These are phyloP conservation scores for Ornithorhynchus anatinus DNA, from an alignment of 2,113 vertebrate genomes.

Conservation along the genomic window DNA sequence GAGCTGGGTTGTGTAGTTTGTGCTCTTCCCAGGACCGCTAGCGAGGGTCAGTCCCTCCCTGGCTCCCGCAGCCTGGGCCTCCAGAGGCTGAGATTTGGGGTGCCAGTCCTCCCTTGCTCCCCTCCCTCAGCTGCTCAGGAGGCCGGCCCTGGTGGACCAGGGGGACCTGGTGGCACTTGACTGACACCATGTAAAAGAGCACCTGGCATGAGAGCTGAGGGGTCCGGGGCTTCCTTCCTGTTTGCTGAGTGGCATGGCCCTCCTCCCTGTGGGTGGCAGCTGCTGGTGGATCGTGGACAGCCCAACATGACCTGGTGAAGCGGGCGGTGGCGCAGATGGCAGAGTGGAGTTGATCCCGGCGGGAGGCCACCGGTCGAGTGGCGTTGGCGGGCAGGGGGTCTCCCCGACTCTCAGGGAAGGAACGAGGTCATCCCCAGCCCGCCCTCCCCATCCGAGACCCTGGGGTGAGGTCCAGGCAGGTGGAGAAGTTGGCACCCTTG, in stretches of 20 bases:
- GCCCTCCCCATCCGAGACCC: slow-evolving; percentile 45
- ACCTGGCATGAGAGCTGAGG: too few species aligned
- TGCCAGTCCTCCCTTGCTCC: accelerated
- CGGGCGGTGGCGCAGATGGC: slow-evolving; percentile 75
- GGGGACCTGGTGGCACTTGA: too few species aligned
- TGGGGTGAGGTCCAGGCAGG: background rate
- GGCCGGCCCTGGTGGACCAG: background rate
- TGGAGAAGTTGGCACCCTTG: too few species aligned
- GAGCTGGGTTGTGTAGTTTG: too few species aligned
- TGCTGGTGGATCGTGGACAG: slow-evolving; percentile 44
- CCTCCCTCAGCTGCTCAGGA: background rate
- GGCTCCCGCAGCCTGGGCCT: too few species aligned
- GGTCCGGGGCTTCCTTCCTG: background rate
- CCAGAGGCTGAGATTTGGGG: too few species aligned
- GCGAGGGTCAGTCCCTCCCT: too few species aligned
- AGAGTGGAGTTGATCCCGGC: slow-evolving; percentile 81
- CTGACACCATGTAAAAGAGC: too few species aligned
- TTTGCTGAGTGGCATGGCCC: background rate
- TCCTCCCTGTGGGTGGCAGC: slow-evolving; percentile 41
- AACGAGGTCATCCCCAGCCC: slow-evolving; percentile 59
- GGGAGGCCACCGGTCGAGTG: slow-evolving; percentile 69
- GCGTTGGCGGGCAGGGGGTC: slow-evolving; percentile 58
- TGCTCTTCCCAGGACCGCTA: too few species aligned
- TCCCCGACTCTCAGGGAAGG: slow-evolving; percentile 55
- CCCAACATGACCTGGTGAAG: slow-evolving; percentile 45